These are phyloP conservation scores for Sparidentex hasta DNA, from an alignment of 2,797 vertebrate species.

Conservation along the genomic window DNA sequence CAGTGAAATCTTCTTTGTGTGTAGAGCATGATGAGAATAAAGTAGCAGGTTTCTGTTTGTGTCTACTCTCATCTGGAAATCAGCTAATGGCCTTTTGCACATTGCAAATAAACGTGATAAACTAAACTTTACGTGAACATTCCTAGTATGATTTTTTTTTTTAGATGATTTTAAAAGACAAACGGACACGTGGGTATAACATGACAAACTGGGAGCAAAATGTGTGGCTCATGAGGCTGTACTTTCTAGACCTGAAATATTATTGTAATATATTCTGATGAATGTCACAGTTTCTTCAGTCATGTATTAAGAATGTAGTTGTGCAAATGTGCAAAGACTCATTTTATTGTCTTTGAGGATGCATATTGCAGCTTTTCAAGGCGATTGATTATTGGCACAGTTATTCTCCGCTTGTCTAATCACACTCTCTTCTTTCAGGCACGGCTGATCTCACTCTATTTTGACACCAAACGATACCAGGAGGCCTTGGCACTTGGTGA, in stretches of 20 bases:
- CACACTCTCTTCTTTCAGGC: slow-evolving; percentile 84
- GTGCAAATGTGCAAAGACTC: not conserved
- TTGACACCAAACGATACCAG: slow-evolving; percentile 98
- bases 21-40: not conserved
- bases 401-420: slow-evolving; percentile 34
- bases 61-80: not conserved
- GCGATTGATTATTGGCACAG: not conserved
- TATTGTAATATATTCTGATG: too few relatives aligned
- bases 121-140: not conserved
- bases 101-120: not conserved
- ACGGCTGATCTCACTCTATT: slow-evolving; percentile 97
- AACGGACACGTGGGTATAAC: not conserved
- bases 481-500: slow-evolving; percentile 97
- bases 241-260: too few relatives aligned
- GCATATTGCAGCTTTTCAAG: not conserved
- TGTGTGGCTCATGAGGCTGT: not conserved
- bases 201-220: too few relatives aligned
- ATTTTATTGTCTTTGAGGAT: not conserved
- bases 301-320: not conserved
- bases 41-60: not conserved
- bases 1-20: not conserved
- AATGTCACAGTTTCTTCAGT: not conserved
- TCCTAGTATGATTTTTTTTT: not conserved
- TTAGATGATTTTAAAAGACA: not conserved
- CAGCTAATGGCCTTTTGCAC: not conserved